Conservation (phyloP, 2,113 vertebrate genomes). For the Astatoreochromis straeleni region DNA sequence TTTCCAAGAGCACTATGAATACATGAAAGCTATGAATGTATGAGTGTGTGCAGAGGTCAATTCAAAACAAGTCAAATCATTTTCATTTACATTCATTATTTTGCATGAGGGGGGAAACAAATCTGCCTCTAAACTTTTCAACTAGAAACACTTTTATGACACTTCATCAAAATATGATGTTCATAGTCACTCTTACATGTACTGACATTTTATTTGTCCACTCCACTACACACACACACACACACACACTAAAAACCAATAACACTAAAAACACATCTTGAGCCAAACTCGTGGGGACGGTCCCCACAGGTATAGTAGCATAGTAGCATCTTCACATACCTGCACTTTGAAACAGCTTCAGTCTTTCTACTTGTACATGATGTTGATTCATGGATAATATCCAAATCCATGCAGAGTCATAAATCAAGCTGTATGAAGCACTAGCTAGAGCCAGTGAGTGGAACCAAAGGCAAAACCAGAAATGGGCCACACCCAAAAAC, state of each 20-base stretch:
- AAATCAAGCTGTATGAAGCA: neutral
- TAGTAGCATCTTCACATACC: neutral
- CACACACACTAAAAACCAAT: neutral
- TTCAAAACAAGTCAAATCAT: neutral
- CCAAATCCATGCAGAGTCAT: neutral
- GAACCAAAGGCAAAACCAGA: neutral
- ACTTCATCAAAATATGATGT: fast-evolving
- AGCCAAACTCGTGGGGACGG: fast-evolving
- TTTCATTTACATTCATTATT: neutral
- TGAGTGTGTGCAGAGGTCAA: neutral
- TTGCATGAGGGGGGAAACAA: neutral
- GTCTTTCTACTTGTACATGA: neutral
- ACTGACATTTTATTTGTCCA: fast-evolving
- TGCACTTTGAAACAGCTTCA: neutral
- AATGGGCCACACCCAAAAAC: neutral
- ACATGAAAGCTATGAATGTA: neutral
- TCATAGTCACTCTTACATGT: fast-evolving
- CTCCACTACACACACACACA: neutral
- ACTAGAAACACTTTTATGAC: neutral
- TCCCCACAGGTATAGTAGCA: neutral
- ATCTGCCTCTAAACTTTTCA: neutral
- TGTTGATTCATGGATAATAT: neutral
- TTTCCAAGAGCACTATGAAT: neutral
- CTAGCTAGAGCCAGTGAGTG: neutral
- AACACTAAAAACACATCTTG: neutral